Percentiles rank a stretch among this genome's conserved stretches.
phyloP scores from a whole-genome alignment of 1,140 invertebrate genomes.

The Orchesella cincta region DNA sequence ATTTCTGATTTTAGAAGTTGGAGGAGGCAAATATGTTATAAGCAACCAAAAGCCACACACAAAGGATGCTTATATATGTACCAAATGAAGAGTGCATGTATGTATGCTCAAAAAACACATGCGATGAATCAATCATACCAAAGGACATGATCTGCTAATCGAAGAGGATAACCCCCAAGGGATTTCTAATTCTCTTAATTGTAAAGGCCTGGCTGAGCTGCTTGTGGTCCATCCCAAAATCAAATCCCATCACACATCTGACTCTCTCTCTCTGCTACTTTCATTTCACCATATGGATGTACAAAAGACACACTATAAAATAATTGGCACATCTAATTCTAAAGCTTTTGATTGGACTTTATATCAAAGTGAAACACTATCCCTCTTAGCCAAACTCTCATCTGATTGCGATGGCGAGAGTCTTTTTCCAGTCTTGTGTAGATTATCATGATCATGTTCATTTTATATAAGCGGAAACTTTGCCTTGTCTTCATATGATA shows the following conservation, averaged over 20 bases:
- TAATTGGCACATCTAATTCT: no score
- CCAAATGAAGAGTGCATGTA: no score
- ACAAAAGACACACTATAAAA: no score
- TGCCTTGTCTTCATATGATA: no score
- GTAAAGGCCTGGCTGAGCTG: constrained; percentile 44
- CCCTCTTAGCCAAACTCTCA: neutral
- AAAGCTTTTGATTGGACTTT: no score
- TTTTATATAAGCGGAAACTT: no score
- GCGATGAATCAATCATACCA: constrained; percentile 11
- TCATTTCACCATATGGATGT: no score
- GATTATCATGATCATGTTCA: neutral
- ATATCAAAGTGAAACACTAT: no score
- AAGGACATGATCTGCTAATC: constrained; percentile 52
- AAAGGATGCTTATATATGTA: neutral
- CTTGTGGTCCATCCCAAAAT: constrained; percentile 28
- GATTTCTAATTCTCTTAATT: constrained; percentile 52
- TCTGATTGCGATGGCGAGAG: neutral
- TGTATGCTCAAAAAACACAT: no score
- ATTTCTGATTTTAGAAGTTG: neutral
- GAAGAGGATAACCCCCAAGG: constrained; percentile 49
- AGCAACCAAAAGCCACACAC: neutral
- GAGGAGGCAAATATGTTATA: neutral
- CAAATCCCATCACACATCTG: constrained; percentile 30
- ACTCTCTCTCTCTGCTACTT: neutral
- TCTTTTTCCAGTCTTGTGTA: neutral